Base-by-base conservation (phyloP, 2,888 invertebrate species). In the Chelonus formosanus region DNA sequence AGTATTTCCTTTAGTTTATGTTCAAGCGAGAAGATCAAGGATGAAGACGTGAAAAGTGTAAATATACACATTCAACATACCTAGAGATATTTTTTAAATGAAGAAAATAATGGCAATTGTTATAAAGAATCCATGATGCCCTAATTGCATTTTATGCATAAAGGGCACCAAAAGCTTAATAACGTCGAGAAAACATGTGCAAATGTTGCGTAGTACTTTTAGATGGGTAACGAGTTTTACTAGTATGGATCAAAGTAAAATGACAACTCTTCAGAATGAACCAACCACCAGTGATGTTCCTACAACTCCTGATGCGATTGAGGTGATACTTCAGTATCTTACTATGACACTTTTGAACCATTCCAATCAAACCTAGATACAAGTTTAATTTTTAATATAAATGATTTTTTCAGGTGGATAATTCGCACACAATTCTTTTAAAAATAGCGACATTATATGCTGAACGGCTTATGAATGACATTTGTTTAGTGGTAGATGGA, bases 381-480 rank as follows among this genome's bases (percentile, higher is more conserved):
- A 20, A 20, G 20, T 20, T 20, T 2, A 20, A 20, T 20, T 20
- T 20, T 20, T 20, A 20, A 20, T 20, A 20, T 20, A 20, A 20
- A 20, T 20, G 1, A 20, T 20, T 20, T 20, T 76, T 81, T n/a
- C 80, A 95, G 93, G 92, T 95, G 80, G 93, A 95, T 75, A 95
- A 96, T 83, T 94, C 95, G 0, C 89, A 89, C 69, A 92, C 92
- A 79, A 91, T 96, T 8, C 84, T 95, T 57, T 88, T 90, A 68
- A 94, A 94, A 81, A 92, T 96, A 76, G 93, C 93, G 4, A 91
- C 90, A 20, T 84, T 96, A 1, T 96, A 94, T 84, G 91, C 92
- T 0, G 94, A 95, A 72, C 91, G 92, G 76, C 85, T 95, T 76
- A 93, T 97, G 92, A 95, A 94, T 76, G 97, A 97, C 84, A 90